Conservation (phyloP, 2,113 vertebrate genomes). For the Elachura formosa region DNA sequence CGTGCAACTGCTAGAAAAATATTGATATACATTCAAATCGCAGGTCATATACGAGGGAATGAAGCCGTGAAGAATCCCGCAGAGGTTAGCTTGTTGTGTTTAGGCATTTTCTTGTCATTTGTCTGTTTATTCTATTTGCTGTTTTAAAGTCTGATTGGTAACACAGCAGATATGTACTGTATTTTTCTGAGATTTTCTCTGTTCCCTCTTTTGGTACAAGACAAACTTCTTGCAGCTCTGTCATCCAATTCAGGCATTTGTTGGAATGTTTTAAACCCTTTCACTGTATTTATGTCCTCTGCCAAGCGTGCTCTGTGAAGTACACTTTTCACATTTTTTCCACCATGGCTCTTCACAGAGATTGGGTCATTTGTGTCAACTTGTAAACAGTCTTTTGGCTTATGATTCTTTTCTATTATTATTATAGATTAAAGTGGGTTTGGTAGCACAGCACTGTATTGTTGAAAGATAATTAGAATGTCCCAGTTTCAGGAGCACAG, state of each 20-base stretch:
- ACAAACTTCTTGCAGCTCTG: constrained; percentile 12
- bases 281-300: constrained; percentile 24
- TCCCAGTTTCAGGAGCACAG: constrained; percentile 48
- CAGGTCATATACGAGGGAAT: neutral
- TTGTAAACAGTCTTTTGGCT: constrained; percentile 63
- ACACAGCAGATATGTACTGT: neutral
- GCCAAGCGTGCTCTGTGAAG: constrained; percentile 52
- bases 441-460: neutral
- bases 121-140: constrained; percentile 8
- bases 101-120: neutral
- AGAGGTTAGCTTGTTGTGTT: neutral
- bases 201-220: neutral
- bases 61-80: neutral
- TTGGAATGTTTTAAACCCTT: constrained; percentile 37
- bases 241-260: neutral
- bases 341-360: neutral
- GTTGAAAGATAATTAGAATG: constrained; percentile 64
- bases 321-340: constrained; percentile 43
- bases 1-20: constrained; percentile 34
- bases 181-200: neutral
- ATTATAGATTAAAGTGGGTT: constrained; percentile 35
- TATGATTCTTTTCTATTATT: constrained; percentile 34
- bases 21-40: constrained; percentile 31
- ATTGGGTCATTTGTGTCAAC: constrained; percentile 60
- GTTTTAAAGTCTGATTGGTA: neutral